A percentile compares a stretch with the other conserved stretches of the same genome.
phyloP scores from a whole-genome alignment of 2,797 vertebrate species.

The Vultur gryphus region DNA sequence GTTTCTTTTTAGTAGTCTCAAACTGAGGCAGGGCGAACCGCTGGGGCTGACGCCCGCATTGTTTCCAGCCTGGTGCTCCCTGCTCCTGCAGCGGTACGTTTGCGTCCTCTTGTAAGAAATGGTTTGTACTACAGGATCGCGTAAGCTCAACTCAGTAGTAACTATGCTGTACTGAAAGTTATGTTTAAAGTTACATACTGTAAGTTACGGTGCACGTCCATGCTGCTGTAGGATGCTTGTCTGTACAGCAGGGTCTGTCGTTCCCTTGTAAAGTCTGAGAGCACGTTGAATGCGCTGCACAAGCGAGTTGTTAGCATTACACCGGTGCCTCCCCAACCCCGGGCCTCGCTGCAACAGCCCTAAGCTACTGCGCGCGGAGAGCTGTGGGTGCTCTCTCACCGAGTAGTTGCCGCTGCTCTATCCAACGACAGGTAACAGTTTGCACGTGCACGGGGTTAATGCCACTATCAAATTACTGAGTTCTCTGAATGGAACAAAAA shows the following conservation, averaged over 20 bases:
- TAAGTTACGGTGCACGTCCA: neutral
- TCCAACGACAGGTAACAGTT: neutral
- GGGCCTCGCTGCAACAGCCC: neutral
- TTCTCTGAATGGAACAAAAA: neutral
- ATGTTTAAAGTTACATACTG: neutral
- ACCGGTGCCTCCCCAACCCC: fast-evolving
- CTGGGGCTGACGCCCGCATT: fast-evolving
- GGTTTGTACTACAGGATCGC: neutral
- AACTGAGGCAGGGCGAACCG: too few species aligned
- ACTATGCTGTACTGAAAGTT: neutral
- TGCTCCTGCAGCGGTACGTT: neutral
- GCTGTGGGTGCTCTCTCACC: too few species aligned
- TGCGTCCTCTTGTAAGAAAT: neutral
- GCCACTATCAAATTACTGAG: neutral
- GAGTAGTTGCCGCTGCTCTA: too few species aligned
- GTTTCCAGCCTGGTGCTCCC: neutral
- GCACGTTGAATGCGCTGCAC: neutral
- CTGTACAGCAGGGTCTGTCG: neutral
- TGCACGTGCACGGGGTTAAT: neutral
- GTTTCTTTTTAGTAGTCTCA: neutral
- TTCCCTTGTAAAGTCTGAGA: neutral
- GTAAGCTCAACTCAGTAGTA: neutral
- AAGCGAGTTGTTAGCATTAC: fast-evolving
- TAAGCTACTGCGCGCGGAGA: neutral
- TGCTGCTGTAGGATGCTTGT: neutral